Evolutionary conservation across 1,140 invertebrate genomes (phyloP), one percentile per base, ranked within the genome.

Genomic region (Wiebesia pumilae): DNA sequence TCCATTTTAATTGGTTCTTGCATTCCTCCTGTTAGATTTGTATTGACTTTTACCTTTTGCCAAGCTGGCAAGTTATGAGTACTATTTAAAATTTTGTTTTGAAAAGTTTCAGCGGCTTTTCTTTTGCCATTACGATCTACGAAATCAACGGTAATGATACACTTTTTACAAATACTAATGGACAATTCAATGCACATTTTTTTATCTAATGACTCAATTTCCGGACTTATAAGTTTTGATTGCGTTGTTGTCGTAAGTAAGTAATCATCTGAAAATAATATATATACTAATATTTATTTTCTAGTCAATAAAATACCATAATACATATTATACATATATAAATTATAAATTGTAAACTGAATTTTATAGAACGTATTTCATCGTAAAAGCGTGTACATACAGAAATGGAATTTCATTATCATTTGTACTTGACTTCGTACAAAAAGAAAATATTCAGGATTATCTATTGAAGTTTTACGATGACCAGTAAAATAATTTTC

Each of bases 111-210:
- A 4, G 30, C 65, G 3, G 77, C 33, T 47, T 47, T 83, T 73
- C 35, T 71, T 27, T 73, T 51, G 1, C 33, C 51, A n/a, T 77
- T 81, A 16, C 33, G 43, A 77, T 80, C 83, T 14, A 81, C 0
- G 9, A 84, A 54, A 58, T 87, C 86, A 27, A 84, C 14, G 12
- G 54, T 81, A 19, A 87, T 38, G 0, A 84, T 38, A 35, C 86
- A 87, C 33, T 73, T 62, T 54, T 75, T 33, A 35, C 86, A 87
- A 35, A 87, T 54, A 35, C 83, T 81, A 3, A 87, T 81, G 9
- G 86, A 81, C 83, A 87, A 81, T 67, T 87, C 78, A 0, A 87
- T 58, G 83, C 86, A 87, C 10, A 87, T 38, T 16, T 67, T 81
- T 47, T n/a, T 75, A 35, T 81, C 30, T 19, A 54, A 6, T n/a